phyloP scores from a whole-genome alignment of 2,797 vertebrate genomes.

The Chelmon rostratus region DNA sequence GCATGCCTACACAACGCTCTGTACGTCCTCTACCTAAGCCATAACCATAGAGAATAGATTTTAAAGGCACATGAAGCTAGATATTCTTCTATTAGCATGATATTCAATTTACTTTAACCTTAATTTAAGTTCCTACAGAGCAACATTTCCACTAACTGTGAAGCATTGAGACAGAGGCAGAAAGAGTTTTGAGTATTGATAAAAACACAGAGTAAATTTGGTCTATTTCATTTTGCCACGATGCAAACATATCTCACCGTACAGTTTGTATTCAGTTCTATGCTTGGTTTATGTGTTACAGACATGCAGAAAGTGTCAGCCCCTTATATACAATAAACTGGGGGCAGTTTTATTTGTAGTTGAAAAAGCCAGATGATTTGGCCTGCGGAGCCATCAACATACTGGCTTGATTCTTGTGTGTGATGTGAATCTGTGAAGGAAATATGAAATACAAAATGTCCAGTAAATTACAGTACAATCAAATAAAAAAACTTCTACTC shows the following conservation, averaged over 20 bases:
- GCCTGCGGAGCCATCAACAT: constrained; percentile 91
- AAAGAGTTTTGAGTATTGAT: constrained; percentile 41
- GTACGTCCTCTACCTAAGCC: constrained; percentile 51
- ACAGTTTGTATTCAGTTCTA: constrained; percentile 58
- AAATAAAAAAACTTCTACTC: constrained; percentile 1
- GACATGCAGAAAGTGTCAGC: constrained; percentile 62
- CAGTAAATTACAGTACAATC: neutral
- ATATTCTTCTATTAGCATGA: constrained; percentile 38
- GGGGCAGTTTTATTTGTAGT: constrained; percentile 82
- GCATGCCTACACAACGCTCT: constrained; percentile 41
- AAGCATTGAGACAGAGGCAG: constrained; percentile 52
- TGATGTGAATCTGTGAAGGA: constrained; percentile 90
- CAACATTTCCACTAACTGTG: constrained; percentile 51
- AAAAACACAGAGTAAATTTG: constrained; percentile 66
- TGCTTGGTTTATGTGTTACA: constrained; percentile 64
- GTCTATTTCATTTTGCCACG: constrained; percentile 58
- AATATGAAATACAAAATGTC: neutral
- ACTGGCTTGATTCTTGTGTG: constrained; percentile 93
- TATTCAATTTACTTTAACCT: constrained; percentile 44
- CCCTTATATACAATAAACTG: constrained; percentile 60
- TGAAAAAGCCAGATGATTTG: constrained; percentile 89
- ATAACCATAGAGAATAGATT: constrained; percentile 50
- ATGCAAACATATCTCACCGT: constrained; percentile 63
- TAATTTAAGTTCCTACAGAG: constrained; percentile 60
- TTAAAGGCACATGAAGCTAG: constrained; percentile 78